phyloP scores from a whole-genome alignment of 2,888 invertebrate genomes.

The Nudaria mundana region DNA sequence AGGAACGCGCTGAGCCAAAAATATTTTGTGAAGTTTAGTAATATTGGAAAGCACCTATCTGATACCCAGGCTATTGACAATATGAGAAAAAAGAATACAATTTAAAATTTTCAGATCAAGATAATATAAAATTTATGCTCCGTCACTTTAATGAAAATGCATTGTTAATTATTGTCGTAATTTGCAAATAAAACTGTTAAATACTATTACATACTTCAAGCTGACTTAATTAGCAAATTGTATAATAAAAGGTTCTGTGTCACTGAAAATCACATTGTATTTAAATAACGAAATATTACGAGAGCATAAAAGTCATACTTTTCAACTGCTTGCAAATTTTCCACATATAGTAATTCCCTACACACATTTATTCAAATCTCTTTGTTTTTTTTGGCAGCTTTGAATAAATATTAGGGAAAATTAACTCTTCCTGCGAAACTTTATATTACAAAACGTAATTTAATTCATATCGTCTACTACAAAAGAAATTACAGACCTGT shows the following conservation, averaged over 20 bases:
- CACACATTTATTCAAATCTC: slow-evolving; percentile 50
- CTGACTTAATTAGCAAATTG: slow-evolving; percentile 58
- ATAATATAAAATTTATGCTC: neutral
- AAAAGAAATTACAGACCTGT: too few species aligned
- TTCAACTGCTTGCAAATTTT: slow-evolving; percentile 71
- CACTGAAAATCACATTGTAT: slow-evolving; percentile 59
- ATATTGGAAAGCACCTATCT: too few species aligned
- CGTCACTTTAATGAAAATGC: slow-evolving; percentile 16
- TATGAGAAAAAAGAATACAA: too few species aligned
- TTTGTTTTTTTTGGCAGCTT: slow-evolving; percentile 19
- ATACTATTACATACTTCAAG: slow-evolving; percentile 27
- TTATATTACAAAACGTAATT: too few species aligned
- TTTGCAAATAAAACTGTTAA: too few species aligned
- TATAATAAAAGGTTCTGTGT: slow-evolving; percentile 50
- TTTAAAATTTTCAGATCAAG: neutral
- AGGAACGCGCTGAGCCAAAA: too few species aligned
- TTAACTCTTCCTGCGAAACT: too few species aligned
- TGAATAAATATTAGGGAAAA: neutral
- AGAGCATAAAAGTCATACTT: slow-evolving; percentile 71
- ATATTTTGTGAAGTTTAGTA: too few species aligned
- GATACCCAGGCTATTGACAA: too few species aligned
- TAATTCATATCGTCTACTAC: too few species aligned
- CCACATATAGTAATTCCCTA: slow-evolving; percentile 61
- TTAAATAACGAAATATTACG: slow-evolving; percentile 70
- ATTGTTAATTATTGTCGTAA: too few species aligned